Conservation (phyloP, 1,140 invertebrate genomes). For the Ips typographus region DNA sequence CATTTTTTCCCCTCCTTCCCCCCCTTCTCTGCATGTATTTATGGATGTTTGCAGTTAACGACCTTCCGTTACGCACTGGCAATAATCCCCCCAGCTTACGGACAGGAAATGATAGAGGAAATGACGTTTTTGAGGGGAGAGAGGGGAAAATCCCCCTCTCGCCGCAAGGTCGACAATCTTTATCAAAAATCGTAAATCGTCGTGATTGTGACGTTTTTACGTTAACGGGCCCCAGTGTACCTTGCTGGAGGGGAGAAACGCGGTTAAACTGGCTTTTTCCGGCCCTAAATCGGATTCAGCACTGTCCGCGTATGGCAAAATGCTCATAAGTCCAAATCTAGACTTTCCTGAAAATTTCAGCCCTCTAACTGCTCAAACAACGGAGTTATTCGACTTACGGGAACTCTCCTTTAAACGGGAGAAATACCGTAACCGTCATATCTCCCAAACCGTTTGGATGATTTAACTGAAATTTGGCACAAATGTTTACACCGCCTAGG, state of each 20-base stretch:
- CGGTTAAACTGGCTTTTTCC: conserved; percentile 23
- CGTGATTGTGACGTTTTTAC: conserved; percentile 33
- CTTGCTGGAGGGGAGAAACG: conserved; percentile 20
- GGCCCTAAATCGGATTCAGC: conserved; percentile 14
- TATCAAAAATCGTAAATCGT: conserved; percentile 38
- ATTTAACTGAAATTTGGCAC: too few relatives aligned
- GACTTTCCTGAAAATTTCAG: too few relatives aligned
- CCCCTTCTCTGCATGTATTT: conserved; percentile 34
- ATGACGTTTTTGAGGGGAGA: conserved; percentile 25
- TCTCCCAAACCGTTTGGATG: too few relatives aligned
- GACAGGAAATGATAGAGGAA: conserved; percentile 38
- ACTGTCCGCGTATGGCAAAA: too few relatives aligned
- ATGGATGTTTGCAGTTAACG: conserved; percentile 35
- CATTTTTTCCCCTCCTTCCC: background rate
- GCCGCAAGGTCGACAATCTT: conserved; percentile 29
- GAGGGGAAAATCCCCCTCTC: conserved; percentile 4
- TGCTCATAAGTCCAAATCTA: too few relatives aligned
- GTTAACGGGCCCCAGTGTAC: conserved; percentile 24
- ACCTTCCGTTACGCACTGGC: conserved; percentile 31
- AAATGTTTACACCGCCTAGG: too few relatives aligned
- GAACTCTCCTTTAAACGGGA: too few relatives aligned
- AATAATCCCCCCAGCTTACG: conserved; percentile 36
- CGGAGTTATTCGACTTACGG: too few relatives aligned
- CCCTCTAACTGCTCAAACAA: too few relatives aligned
- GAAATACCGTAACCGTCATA: too few relatives aligned